A percentile compares a stretch with the other conserved stretches of the same genome.
Conservation (phyloP, 2,797 vertebrate genomes). For the Danio tinwini region DNA sequence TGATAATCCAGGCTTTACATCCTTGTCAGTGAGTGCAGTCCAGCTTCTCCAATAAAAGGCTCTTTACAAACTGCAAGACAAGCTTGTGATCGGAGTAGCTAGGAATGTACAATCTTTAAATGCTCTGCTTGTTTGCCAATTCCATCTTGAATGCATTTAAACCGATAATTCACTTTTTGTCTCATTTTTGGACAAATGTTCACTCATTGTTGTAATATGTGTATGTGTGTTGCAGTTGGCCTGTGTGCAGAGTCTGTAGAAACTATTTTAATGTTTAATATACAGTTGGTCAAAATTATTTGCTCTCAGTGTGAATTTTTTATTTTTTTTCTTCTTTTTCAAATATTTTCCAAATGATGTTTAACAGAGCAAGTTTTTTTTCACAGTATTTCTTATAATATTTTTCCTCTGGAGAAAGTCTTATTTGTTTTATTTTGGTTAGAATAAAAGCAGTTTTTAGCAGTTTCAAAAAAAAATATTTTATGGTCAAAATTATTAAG, state of each 20-base stretch:
- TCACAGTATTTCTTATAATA: too few species aligned
- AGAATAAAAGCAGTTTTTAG: too few species aligned
- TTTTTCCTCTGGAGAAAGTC: too few species aligned
- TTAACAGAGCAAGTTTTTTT: too few species aligned
- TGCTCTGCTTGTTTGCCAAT: background rate
- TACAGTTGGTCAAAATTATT: too few species aligned
- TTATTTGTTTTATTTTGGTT: too few species aligned
- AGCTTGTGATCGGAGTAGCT: background rate
- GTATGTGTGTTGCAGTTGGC: background rate
- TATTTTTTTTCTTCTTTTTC: too few species aligned
- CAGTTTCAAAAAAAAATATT: too few species aligned
- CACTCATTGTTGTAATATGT: background rate
- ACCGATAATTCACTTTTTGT: background rate
- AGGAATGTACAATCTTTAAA: conserved; percentile 7
- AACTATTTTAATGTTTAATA: background rate
- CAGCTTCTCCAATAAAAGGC: background rate
- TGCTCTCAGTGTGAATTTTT: too few species aligned
- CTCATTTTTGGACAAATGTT: background rate
- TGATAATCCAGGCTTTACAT: conserved; percentile 83
- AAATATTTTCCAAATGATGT: too few species aligned
- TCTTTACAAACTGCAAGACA: background rate
- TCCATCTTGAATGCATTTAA: background rate
- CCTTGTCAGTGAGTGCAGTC: conserved; percentile 83
- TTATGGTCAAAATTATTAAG: too few species aligned
- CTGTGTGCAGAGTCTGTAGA: background rate